Conservation (phyloP, 2,888 invertebrate species). For the Rotaria socialis region DNA sequence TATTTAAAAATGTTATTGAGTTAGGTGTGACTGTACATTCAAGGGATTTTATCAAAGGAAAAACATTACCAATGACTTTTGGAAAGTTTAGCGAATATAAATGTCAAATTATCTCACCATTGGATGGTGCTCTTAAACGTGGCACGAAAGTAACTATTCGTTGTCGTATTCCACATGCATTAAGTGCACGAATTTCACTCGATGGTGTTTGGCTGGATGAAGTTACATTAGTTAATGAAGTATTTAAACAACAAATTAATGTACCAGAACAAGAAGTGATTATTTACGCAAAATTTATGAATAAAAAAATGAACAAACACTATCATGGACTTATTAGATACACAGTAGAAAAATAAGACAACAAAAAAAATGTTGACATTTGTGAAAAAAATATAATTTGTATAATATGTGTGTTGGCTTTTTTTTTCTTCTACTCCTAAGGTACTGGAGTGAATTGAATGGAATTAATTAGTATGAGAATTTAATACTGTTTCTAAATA, state of each 20-base stretch:
- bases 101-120: background rate
- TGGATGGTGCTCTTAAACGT: background rate
- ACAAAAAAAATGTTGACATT: too few relatives aligned
- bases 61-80: slow-evolving; percentile 25
- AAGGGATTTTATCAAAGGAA: background rate
- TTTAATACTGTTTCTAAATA: too few relatives aligned
- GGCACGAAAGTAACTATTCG: background rate
- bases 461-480: too few relatives aligned
- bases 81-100: background rate
- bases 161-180: background rate
- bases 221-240: background rate
- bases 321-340: too few relatives aligned
- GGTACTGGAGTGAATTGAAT: too few relatives aligned
- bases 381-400: too few relatives aligned
- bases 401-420: too few relatives aligned
- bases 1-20: background rate
- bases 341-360: too few relatives aligned
- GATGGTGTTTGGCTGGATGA: background rate
- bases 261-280: background rate
- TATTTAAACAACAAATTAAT: background rate
- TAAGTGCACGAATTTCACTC: background rate
- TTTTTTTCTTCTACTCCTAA: too few relatives aligned
- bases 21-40: slow-evolving; percentile 16
- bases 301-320: too few relatives aligned
- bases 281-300: too few relatives aligned